Evolutionary conservation across 2,113 vertebrate species (phyloP).

Genomic region (Labeo rohita): DNA sequence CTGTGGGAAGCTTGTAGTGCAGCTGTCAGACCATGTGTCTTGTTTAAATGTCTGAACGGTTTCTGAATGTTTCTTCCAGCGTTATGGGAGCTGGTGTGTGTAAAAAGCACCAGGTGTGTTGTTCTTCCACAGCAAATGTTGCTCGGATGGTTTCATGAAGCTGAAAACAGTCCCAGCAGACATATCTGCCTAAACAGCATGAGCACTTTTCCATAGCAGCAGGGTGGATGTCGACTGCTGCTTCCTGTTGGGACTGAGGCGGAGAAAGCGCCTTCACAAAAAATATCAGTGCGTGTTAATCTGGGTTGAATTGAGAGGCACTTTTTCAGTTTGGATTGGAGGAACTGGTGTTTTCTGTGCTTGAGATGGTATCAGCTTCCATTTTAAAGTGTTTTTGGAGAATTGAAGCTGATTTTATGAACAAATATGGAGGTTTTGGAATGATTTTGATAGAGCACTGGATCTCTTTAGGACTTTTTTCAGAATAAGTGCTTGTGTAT

Average conservation of each 20-base stretch:
- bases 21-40: neutral
- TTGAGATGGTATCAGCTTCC: neutral
- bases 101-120: constrained; percentile 28
- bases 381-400: neutral
- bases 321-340: neutral
- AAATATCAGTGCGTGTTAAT: neutral
- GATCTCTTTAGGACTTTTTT: neutral
- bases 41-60: neutral
- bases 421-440: neutral
- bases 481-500: neutral
- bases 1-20: neutral
- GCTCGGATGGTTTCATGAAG: neutral
- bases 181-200: constrained; percentile 7
- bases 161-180: constrained; percentile 17
- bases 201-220: constrained; percentile 21
- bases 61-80: neutral
- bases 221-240: constrained; percentile 13
- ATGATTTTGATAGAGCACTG: neutral
- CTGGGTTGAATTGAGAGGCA: constrained; percentile 6
- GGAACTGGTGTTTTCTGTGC: neutral
- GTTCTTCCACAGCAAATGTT: neutral
- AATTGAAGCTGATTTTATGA: neutral
- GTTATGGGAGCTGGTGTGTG: neutral
- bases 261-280: constrained; percentile 4
- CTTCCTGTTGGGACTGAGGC: constrained; percentile 17